These are phyloP conservation scores for Grus americana DNA, from an alignment of 2,113 vertebrate species.

Conservation along the genomic window DNA sequence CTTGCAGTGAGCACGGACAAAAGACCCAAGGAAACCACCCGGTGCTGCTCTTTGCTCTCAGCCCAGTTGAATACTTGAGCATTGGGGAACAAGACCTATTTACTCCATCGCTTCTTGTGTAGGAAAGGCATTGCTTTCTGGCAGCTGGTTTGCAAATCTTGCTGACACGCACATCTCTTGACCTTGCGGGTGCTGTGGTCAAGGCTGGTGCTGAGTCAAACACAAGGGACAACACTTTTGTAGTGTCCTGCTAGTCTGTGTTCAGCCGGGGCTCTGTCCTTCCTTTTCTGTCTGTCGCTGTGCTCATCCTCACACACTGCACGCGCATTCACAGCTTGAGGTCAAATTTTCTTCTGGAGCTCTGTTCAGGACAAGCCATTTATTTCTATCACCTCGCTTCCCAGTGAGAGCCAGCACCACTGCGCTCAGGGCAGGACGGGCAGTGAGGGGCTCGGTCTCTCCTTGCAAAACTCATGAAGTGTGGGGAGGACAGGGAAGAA, in stretches of 20 bases:
- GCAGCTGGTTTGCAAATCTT: background rate
- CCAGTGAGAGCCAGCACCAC: background rate
- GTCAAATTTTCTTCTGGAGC: background rate
- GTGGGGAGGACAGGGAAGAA: background rate
- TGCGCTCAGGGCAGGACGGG: background rate
- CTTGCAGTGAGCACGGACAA: background rate
- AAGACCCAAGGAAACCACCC: background rate
- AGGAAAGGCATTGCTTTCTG: background rate
- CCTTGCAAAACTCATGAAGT: background rate
- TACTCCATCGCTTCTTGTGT: background rate
- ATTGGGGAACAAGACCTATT: background rate
- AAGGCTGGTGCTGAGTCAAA: background rate
- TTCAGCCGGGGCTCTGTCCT: background rate
- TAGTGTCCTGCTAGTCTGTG: background rate
- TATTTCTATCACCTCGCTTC: background rate
- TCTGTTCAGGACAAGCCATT: background rate
- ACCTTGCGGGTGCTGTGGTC: background rate
- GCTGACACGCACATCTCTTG: background rate
- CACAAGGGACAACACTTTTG: background rate
- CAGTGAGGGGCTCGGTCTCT: background rate
- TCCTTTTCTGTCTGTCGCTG: background rate
- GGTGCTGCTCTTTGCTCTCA: background rate
- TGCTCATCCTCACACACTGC: background rate
- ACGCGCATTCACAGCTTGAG: fast-evolving
- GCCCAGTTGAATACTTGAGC: background rate